These are phyloP conservation scores for Argyresthia albistria DNA, from an alignment of 2,888 invertebrate species.

Conservation along the genomic window DNA sequence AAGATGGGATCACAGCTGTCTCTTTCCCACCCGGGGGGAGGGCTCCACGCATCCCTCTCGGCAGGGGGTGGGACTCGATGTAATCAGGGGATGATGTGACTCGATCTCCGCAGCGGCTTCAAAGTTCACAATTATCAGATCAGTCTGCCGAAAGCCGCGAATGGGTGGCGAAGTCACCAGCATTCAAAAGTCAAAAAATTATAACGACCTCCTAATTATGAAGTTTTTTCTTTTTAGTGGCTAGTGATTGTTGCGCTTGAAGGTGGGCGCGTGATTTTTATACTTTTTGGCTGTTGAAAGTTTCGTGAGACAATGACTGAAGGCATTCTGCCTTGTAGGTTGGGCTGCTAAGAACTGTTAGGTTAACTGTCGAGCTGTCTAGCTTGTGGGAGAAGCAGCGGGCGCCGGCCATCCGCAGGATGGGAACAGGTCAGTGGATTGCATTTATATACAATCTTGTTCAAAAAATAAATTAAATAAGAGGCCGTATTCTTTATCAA, in stretches of 20 bases:
- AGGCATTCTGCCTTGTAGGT: not conserved
- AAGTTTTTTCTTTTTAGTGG: not conserved
- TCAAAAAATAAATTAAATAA: not conserved
- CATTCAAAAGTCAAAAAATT: slow-evolving; percentile 17
- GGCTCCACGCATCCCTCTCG: slow-evolving; percentile 25
- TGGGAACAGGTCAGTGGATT: slow-evolving; percentile 78
- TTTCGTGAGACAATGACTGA: not conserved
- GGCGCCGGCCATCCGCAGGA: slow-evolving; percentile 76
- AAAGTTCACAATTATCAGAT: slow-evolving; percentile 71
- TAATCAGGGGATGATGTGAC: slow-evolving; percentile 73
- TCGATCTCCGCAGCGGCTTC: slow-evolving; percentile 66
- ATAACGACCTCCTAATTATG: not conserved
- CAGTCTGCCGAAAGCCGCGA: slow-evolving; percentile 70
- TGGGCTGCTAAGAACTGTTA: slow-evolving; percentile 6
- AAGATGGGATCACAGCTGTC: slow-evolving; percentile 74
- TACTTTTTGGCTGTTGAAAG: not conserved
- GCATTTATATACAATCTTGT: no score
- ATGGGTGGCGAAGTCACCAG: slow-evolving; percentile 56
- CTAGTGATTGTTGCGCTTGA: not conserved
- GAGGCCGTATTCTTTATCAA: not conserved
- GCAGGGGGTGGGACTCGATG: slow-evolving; percentile 66
- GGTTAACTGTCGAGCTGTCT: slow-evolving; percentile 52
- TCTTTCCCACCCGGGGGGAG: slow-evolving; percentile 26
- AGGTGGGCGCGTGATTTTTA: not conserved
- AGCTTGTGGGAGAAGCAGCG: slow-evolving; percentile 76